Evolutionary conservation across 2,797 vertebrate species (phyloP).

Genomic region (Mallotus villosus): DNA sequence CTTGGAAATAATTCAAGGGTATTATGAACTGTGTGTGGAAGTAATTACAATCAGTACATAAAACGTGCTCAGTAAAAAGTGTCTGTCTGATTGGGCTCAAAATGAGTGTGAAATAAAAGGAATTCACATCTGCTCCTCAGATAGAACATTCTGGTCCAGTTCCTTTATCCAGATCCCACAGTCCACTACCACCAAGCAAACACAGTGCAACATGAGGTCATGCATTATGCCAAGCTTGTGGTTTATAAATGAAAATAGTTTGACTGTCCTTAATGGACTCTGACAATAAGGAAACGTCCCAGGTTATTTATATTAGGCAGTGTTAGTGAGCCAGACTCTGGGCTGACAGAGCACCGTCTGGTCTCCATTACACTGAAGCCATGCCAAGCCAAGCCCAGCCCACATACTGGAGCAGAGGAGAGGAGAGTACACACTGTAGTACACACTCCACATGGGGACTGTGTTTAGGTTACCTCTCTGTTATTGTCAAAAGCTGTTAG

Average conservation of each 20-base stretch:
- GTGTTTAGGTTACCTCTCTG: constrained; percentile 35
- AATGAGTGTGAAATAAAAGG: constrained; percentile 46
- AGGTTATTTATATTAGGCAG: constrained; percentile 54
- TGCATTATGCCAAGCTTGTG: constrained; percentile 34
- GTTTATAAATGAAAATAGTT: constrained; percentile 33
- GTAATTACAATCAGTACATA: constrained; percentile 12
- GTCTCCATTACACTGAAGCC: constrained; percentile 42
- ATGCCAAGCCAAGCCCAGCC: constrained; percentile 36
- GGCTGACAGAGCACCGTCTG: constrained; percentile 27
- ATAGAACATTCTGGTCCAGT: constrained; percentile 51
- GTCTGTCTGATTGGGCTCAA: constrained; percentile 57
- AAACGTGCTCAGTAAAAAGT: constrained; percentile 27
- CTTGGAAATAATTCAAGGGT: not conserved
- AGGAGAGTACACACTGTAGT: constrained; percentile 14
- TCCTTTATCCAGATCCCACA: not conserved
- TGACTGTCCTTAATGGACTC: constrained; percentile 53
- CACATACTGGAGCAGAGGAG: constrained; percentile 24
- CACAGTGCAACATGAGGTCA: constrained; percentile 48
- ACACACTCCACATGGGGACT: constrained; percentile 29
- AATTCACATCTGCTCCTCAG: constrained; percentile 74
- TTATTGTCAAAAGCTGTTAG: constrained; percentile 29
- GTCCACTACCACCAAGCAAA: constrained; percentile 41
- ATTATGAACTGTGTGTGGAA: not conserved
- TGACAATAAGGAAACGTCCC: constrained; percentile 50
- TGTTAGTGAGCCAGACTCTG: constrained; percentile 22